phyloP scores from a whole-genome alignment of 2,113 vertebrate genomes.

The Sturnira hondurensis region DNA sequence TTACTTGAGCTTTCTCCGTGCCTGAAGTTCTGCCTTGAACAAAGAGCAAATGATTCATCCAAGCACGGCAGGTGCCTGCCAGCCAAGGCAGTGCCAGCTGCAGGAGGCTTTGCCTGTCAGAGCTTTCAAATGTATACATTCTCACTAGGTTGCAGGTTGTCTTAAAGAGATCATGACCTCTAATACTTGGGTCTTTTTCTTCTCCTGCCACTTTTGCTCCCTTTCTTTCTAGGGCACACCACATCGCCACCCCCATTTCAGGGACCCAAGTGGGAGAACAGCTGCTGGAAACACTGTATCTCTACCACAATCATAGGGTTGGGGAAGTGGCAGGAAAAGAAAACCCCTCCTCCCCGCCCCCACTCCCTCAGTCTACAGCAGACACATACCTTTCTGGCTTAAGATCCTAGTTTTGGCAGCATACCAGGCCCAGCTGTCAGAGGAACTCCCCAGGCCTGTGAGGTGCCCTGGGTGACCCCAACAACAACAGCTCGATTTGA shows the following conservation, averaged over 20 bases:
- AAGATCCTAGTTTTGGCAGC: slow-evolving; percentile 58
- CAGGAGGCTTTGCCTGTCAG: not conserved
- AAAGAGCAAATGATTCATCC: slow-evolving; percentile 33
- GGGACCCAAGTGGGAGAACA: not conserved
- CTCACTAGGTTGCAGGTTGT: not conserved
- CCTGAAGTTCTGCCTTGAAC: slow-evolving; percentile 15
- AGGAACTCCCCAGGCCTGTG: slow-evolving; percentile 57
- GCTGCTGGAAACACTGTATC: slow-evolving; percentile 23
- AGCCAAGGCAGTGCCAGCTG: not conserved
- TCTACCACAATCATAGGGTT: not conserved
- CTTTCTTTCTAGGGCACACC: not conserved
- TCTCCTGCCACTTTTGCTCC: not conserved
- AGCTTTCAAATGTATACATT: not conserved
- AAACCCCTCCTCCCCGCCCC: not conserved
- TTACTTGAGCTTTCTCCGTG: not conserved
- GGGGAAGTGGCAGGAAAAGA: not conserved
- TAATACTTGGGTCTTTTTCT: not conserved
- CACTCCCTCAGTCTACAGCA: not conserved
- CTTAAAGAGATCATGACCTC: not conserved
- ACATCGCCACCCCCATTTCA: not conserved
- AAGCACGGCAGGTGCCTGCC: slow-evolving; percentile 37
- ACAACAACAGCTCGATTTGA: slow-evolving; percentile 24
- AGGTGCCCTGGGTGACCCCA: slow-evolving; percentile 49
- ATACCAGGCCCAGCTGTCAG: slow-evolving; percentile 57
- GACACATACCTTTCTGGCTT: slow-evolving; percentile 62